Percentiles rank a stretch among this genome's conserved stretches.
phyloP scores from a whole-genome alignment of 2,888 invertebrate genomes.

The Neria commutata region DNA sequence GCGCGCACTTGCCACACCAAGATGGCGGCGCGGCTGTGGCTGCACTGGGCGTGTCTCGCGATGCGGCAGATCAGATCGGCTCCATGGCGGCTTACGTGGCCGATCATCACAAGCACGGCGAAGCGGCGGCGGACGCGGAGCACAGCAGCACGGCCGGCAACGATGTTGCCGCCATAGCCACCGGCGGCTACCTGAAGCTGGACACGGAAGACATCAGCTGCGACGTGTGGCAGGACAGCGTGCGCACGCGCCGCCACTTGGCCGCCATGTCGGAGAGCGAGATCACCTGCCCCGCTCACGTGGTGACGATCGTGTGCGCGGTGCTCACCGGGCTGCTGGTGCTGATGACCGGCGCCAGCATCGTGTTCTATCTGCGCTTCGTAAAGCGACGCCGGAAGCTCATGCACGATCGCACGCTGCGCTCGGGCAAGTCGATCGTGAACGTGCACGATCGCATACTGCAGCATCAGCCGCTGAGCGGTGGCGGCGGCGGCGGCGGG shows the following conservation, averaged over 20 bases:
- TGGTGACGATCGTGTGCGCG: conserved; percentile 62
- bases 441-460: conserved; percentile 62
- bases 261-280: conserved; percentile 59
- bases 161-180: conserved; percentile 9
- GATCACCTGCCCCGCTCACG: conserved; percentile 61
- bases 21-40: conserved; percentile 38
- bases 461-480: conserved; percentile 56
- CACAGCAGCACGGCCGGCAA: not conserved
- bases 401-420: conserved; percentile 54
- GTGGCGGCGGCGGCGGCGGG: conserved; percentile 15
- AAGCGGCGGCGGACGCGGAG: conserved; percentile 11
- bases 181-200: conserved; percentile 48
- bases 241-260: conserved; percentile 51
- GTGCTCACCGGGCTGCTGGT: conserved; percentile 59
- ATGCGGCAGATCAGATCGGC: conserved; percentile 31
- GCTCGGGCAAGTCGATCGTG: conserved; percentile 58
- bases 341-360: conserved; percentile 58
- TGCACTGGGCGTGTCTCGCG: conserved; percentile 43
- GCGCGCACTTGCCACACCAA: not conserved
- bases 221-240: conserved; percentile 56
- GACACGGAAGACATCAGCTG: conserved; percentile 60
- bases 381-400: conserved; percentile 59
- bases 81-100: conserved; percentile 51
- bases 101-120: conserved; percentile 42
- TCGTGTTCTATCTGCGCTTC: conserved; percentile 58